Percentiles rank a stretch among this genome's conserved stretches.
Conservation (phyloP, 2,797 vertebrate species). For the Mormyrus proboscirostris region DNA sequence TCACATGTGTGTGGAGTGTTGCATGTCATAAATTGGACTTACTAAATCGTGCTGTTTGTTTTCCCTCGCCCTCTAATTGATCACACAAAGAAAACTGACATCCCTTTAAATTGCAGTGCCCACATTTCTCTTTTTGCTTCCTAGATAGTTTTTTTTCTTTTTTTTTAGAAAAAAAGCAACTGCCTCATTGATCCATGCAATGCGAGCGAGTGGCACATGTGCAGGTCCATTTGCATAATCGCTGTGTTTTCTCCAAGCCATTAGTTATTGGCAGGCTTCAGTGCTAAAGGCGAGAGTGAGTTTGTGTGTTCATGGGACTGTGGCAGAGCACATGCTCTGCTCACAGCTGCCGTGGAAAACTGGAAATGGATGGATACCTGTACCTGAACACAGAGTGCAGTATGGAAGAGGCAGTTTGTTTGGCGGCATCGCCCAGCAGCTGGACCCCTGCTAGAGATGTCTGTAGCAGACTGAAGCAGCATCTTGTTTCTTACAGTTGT, state of each 20-base stretch:
- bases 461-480: not conserved
- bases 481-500: not conserved
- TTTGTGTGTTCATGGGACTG: not conserved
- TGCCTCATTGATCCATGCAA: constrained; percentile 7
- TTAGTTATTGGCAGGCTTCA: constrained; percentile 16
- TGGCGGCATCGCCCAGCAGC: not conserved
- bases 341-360: not conserved
- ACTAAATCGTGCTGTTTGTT: not conserved
- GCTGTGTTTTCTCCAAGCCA: constrained; percentile 1
- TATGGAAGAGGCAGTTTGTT: not conserved
- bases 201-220: not conserved
- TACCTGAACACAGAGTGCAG: not conserved
- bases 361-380: not conserved
- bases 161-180: not conserved
- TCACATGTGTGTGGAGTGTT: no score
- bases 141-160: not conserved
- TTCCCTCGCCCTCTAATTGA: not conserved
- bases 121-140: not conserved
- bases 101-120: not conserved
- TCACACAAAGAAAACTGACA: constrained; percentile 7
- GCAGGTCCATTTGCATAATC: not conserved
- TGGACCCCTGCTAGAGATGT: not conserved
- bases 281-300: not conserved
- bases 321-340: not conserved
- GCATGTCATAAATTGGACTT: no score